Conservation (phyloP, 1,140 invertebrate genomes). For the Brachystomella parvula region DNA sequence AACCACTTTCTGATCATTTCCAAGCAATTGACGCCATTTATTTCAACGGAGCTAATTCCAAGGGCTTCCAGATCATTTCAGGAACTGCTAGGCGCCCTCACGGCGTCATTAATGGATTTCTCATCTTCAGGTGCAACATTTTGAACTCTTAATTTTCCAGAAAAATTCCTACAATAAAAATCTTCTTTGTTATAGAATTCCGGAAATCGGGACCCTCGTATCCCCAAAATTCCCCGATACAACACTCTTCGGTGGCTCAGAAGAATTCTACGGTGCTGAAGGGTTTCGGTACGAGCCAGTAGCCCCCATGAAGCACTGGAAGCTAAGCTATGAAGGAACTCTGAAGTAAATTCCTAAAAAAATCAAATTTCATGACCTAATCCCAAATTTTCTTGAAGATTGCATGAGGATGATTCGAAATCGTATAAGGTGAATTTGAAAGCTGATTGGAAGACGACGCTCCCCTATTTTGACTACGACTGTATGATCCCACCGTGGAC, state of each 20-base stretch:
- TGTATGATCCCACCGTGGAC: slow-evolving; percentile 52
- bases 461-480: slow-evolving; percentile 56
- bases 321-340: slow-evolving; percentile 53
- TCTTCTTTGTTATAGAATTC: slow-evolving; percentile 42
- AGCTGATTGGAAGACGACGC: slow-evolving; percentile 47
- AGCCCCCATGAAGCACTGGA: slow-evolving; percentile 60
- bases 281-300: slow-evolving; percentile 54
- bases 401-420: slow-evolving; percentile 19
- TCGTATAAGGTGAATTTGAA: slow-evolving; percentile 45
- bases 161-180: background rate
- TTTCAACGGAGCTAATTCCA: slow-evolving; percentile 51
- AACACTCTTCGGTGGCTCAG: slow-evolving; percentile 49
- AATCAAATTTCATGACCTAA: background rate
- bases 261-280: slow-evolving; percentile 54
- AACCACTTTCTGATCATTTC: slow-evolving; percentile 51
- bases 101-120: slow-evolving; percentile 43
- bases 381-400: slow-evolving; percentile 3
- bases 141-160: background rate
- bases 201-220: slow-evolving; percentile 56
- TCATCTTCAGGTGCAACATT: slow-evolving; percentile 38
- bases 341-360: slow-evolving; percentile 49
- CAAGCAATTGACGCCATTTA: slow-evolving; percentile 57
- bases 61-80: slow-evolving; percentile 47
- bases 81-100: slow-evolving; percentile 45
- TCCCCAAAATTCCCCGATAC: slow-evolving; percentile 59